A percentile compares a stretch with the other conserved stretches of the same genome.
These are phyloP conservation scores for Parnassius orleans DNA, from an alignment of 2,888 invertebrate genomes.

Conservation along the genomic window DNA sequence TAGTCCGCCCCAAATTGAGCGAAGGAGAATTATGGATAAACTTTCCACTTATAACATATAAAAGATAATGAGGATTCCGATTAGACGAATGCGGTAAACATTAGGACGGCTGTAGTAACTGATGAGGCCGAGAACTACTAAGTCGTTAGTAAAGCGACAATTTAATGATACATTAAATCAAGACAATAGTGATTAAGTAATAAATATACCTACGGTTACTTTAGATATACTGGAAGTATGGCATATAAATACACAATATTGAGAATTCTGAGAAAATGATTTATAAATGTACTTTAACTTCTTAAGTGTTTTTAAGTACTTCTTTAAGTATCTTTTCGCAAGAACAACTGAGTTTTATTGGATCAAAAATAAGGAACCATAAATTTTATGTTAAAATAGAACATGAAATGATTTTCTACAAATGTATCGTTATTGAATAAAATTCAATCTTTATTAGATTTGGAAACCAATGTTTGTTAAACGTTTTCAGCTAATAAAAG, in stretches of 20 bases:
- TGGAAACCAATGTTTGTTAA: slow-evolving; percentile 76
- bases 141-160: slow-evolving; percentile 13
- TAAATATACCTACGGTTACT: neutral
- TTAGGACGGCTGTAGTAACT: slow-evolving; percentile 33
- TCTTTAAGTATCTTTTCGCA: too few species aligned
- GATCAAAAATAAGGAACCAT: too few species aligned
- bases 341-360: too few species aligned
- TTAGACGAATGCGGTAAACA: slow-evolving; percentile 68
- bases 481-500: slow-evolving; percentile 78
- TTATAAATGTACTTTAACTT: too few species aligned
- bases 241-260: too few species aligned
- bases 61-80: slow-evolving; percentile 71
- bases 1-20: slow-evolving; percentile 70
- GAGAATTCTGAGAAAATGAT: too few species aligned
- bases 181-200: neutral
- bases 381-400: too few species aligned
- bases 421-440: slow-evolving; percentile 44
- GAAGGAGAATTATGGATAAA: slow-evolving; percentile 74
- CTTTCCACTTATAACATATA: slow-evolving; percentile 65
- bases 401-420: slow-evolving; percentile 28
- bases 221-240: too few species aligned
- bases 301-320: too few species aligned
- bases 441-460: slow-evolving; percentile 69
- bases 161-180: slow-evolving; percentile 8
- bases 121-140: slow-evolving; percentile 13